Percentiles rank a stretch among this genome's conserved stretches.
phyloP scores from a whole-genome alignment of 2,113 vertebrate species.

The Mobula hypostoma region DNA sequence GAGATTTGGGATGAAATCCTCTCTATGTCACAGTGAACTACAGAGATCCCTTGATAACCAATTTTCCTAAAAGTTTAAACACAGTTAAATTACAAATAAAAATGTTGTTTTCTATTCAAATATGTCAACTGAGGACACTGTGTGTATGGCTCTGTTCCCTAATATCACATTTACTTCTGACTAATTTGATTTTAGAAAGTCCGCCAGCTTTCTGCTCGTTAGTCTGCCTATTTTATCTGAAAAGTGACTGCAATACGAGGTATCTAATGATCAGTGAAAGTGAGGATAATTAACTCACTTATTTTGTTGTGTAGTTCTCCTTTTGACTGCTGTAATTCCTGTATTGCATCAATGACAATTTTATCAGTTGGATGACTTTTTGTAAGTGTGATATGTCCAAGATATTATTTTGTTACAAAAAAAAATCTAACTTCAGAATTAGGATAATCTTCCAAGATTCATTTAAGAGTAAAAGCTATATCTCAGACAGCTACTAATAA shows the following conservation, averaged over 20 bases:
- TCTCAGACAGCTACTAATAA: neutral
- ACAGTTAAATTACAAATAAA: neutral
- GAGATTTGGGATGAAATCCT: neutral
- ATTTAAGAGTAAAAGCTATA: neutral
- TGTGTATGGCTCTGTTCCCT: neutral
- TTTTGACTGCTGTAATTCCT: no score
- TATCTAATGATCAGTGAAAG: neutral
- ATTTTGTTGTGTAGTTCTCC: neutral
- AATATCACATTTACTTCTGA: neutral
- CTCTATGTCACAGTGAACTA: neutral
- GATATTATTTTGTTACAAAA: neutral
- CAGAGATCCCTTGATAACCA: neutral
- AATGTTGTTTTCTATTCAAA: neutral
- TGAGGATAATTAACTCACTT: neutral
- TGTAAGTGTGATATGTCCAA: no score
- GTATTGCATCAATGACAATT: no score
- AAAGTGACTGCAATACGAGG: neutral
- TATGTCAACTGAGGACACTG: neutral
- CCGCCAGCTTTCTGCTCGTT: neutral
- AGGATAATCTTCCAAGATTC: neutral
- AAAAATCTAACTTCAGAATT: neutral
- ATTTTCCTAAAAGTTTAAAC: neutral
- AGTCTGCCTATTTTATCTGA: neutral
- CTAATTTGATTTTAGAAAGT: neutral
- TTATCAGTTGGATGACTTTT: no score